phyloP scores from a whole-genome alignment of 1,140 invertebrate genomes.

The Pantala flavescens region DNA sequence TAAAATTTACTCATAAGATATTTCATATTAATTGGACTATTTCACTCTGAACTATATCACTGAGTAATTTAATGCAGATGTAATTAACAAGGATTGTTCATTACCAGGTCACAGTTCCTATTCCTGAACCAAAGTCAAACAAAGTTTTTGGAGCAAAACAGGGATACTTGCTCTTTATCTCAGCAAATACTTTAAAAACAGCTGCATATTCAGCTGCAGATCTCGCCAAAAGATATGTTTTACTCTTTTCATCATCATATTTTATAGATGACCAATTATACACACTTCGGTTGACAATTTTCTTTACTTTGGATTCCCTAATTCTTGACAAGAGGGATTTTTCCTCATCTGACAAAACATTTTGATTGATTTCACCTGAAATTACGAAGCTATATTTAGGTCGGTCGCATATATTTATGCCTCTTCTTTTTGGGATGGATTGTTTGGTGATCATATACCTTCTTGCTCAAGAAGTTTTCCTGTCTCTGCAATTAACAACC shows the following conservation, averaged over 20 bases:
- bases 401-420: no score
- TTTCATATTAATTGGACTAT: no score
- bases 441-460: conserved; percentile 24
- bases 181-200: conserved; percentile 56
- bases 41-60: no score
- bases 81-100: conserved; percentile 21
- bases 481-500: conserved; percentile 35
- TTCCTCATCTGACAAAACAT: conserved; percentile 25
- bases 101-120: conserved; percentile 72
- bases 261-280: conserved; percentile 61
- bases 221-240: conserved; percentile 59
- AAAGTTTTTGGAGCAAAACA: conserved; percentile 63
- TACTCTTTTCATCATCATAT: conserved; percentile 49
- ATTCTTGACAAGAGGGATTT: conserved; percentile 24
- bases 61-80: no score
- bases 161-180: conserved; percentile 52
- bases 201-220: conserved; percentile 64
- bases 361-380: conserved; percentile 15
- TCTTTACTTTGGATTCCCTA: conserved; percentile 28
- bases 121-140: conserved; percentile 84
- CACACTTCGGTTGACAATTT: conserved; percentile 43
- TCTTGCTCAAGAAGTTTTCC: conserved; percentile 27
- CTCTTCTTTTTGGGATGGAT: no score
- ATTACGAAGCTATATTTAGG: conserved; percentile 13
- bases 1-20: no score